Evolutionary conservation across 2,113 vertebrate genomes (phyloP), one percentile per base, ranked within the genome.

Genomic region (Tenrec ecaudatus): DNA sequence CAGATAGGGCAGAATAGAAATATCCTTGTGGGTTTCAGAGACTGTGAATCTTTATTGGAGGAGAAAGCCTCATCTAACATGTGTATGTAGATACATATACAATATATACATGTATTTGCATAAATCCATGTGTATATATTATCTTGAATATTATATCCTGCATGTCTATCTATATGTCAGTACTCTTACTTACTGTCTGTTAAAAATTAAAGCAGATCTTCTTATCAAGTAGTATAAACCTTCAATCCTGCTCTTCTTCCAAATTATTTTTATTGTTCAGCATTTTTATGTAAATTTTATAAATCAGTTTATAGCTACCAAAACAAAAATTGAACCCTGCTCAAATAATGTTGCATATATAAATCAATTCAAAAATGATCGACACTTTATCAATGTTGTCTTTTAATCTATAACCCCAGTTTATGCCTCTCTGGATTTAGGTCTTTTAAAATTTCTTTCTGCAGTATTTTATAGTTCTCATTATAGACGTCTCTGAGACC

Each of bases 281-380:
- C 17, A 69, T 86, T 87, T 88, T 31, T 20, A 57, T 84, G 19
- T 75, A 83, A 53, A 93, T 78, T 60, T 80, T 88, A 76, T 27
- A 68, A 53, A 90, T 79, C 43, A 81, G 2, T 25, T 79, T 90
- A 4, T 16, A 31, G 19, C 60, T 62, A 5, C 16, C 16, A 78
- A 88, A 88, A n/a, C 43, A 29, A 20, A 33, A 27, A 78, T 6
- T 5, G 88, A 84, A 62, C 57, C 78, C 1, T 62, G 23, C 43
- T n/a, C 16, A 9, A 4, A 60, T 84, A 89, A 38, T 58, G 17
- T 68, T 88, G 2, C n/a, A 76, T 36, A 11, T 60, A 8, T 22
- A 75, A 88, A 40, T 73, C 20, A 80, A 14, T 82, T 4, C 57
- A 23, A 29, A 36, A 36, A 91, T 16, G 71, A 84, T 11, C 62